Conservation (phyloP, 2,797 vertebrate genomes). For the Poecile montanus region DNA sequence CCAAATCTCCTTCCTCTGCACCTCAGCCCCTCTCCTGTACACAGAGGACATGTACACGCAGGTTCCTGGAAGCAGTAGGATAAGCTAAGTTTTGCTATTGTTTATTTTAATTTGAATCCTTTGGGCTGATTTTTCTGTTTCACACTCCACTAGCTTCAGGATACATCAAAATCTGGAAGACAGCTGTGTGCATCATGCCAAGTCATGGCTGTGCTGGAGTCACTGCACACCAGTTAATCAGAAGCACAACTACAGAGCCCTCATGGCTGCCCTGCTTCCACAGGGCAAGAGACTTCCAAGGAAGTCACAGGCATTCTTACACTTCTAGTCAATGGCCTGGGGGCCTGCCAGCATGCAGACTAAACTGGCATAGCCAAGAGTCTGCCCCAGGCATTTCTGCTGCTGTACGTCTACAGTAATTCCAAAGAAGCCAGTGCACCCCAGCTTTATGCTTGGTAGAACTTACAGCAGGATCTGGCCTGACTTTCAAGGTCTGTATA, state of each 20-base stretch:
- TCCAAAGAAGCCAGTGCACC: neutral
- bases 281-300: neutral
- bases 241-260: neutral
- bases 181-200: neutral
- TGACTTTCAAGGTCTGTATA: neutral
- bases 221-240: neutral
- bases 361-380: neutral
- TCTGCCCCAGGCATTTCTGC: neutral
- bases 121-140: neutral
- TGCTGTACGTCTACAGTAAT: neutral
- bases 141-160: neutral
- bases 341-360: neutral
- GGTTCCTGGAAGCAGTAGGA: neutral
- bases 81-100: neutral
- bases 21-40: neutral
- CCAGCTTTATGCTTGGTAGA: neutral
- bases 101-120: neutral
- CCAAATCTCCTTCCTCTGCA: neutral
- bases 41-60: neutral
- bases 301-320: neutral
- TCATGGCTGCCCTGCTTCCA: neutral
- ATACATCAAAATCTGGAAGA: neutral
- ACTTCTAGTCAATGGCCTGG: neutral
- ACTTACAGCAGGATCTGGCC: neutral
- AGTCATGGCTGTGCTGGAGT: conserved; percentile 3